Evolutionary conservation across 2,113 vertebrate species (phyloP), one percentile per base, ranked within the genome.

Genomic region (Anguilla japonica): DNA sequence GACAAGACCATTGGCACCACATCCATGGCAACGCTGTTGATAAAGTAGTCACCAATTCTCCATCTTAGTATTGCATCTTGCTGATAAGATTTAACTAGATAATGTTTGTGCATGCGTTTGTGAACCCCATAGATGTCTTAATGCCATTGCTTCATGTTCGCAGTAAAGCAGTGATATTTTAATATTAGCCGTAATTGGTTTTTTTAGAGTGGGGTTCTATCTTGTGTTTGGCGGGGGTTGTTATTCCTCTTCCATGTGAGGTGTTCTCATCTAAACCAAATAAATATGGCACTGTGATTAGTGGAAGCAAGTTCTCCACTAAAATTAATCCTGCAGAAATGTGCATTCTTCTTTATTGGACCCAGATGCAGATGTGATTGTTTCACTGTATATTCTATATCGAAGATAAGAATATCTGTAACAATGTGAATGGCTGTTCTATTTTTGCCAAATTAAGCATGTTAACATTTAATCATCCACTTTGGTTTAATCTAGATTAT

Each of bases 341-440:
- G 0, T 18, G 80, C 81, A 46, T 50, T 34, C 29, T 79, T 34
- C 81, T 85, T 81, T 56, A 79, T 67, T 83, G 39, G 46, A 88
- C 60, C 84, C 90, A 90, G 88, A 90, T 90, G 88, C 84, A 84
- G 57, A 86, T 85, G 71, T 71, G 83, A 85, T 86, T 43, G 18
- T 85, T 89, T 88, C 82, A 20, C 26, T 79, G 75, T 82, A 63
- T 78, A n/a, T 89, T 89, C 88, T 81, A 84, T 89, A 87, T 89
- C 41, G 86, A 79, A 88, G 75, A 41, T 34, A 53, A 84, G 57
- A 88, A 91, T 88, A 83, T 88, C 82, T 84, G 83, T 53, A 41
- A 86, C 80, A 86, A 89, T 84, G 78, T 46, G 75, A 88, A 88
- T 88, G 89, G 87, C 88, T 91, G 87, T 89, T 91, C 88, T 83